A percentile compares a stretch with the other conserved stretches of the same genome.
phyloP scores from a whole-genome alignment of 2,113 vertebrate genomes.

The Neolamprologus sp. region DNA sequence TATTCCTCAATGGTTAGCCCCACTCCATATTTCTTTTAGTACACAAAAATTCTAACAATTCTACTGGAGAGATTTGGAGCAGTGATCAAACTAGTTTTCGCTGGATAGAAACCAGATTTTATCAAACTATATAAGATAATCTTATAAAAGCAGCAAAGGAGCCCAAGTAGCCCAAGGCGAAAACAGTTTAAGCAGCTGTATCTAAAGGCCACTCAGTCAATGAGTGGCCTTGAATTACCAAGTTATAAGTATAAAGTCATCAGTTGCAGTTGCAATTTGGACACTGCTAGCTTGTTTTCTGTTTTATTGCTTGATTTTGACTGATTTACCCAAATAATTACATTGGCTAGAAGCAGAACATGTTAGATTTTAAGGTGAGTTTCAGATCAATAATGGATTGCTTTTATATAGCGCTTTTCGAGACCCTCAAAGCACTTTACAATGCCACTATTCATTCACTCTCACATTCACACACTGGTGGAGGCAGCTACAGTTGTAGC shows the following conservation, averaged over 20 bases:
- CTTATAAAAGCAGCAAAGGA: conserved; percentile 10
- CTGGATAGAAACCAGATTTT: conserved; percentile 46
- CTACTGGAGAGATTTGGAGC: conserved; percentile 28
- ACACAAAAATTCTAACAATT: conserved; percentile 3
- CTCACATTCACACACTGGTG: neutral
- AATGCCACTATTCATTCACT: neutral
- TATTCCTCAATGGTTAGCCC: neutral
- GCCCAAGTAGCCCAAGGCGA: neutral
- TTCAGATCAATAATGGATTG: neutral
- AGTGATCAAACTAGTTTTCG: conserved; percentile 47
- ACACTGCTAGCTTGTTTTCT: neutral
- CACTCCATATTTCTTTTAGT: neutral
- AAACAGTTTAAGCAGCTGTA: neutral
- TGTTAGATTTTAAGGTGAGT: neutral
- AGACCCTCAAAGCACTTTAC: neutral
- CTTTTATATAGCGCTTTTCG: neutral
- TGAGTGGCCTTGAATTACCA: neutral
- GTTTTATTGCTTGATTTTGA: neutral
- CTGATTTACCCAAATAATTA: neutral
- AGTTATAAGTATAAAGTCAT: neutral
- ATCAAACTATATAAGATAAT: conserved; percentile 37
- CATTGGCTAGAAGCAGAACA: neutral
- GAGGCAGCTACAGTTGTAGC: neutral
- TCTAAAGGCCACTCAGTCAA: neutral
- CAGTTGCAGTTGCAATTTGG: neutral